Evolutionary conservation across 2,888 invertebrate species (phyloP).

Genomic region (Scaptomyza cyrtandrae): DNA sequence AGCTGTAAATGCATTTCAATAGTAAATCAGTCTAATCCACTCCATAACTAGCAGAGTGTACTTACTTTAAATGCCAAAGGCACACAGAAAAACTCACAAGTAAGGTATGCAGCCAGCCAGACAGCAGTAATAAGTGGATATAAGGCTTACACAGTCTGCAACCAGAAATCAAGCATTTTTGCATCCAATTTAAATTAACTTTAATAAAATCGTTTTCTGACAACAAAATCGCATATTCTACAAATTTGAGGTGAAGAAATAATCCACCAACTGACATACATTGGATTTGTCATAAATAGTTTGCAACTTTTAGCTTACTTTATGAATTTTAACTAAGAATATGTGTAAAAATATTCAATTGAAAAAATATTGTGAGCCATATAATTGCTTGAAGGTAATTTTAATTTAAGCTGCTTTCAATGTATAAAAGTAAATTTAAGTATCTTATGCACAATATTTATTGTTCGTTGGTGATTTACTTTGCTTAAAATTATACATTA

Average conservation of each 20-base stretch:
- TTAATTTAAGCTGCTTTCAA: not conserved
- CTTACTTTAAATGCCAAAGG: conserved; percentile 33
- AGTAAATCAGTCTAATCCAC: conserved; percentile 69
- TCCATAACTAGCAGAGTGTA: conserved; percentile 51
- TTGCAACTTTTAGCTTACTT: too few species aligned
- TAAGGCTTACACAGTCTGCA: conserved; percentile 26
- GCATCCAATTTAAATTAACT: conserved; percentile 20
- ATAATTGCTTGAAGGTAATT: not conserved
- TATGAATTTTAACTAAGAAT: not conserved
- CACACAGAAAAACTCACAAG: conserved; percentile 1
- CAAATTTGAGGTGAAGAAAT: conserved; percentile 6
- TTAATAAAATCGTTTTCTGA: conserved; percentile 1
- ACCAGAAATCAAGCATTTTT: conserved; percentile 15
- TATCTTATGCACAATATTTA: not conserved
- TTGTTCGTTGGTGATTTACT: conserved; percentile 5
- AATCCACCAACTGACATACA: conserved; percentile 1
- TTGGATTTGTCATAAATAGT: not conserved
- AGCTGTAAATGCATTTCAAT: conserved; percentile 47
- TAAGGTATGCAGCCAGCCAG: not conserved
- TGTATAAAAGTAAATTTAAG: not conserved
- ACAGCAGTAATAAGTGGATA: conserved; percentile 39
- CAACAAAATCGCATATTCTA: conserved; percentile 10
- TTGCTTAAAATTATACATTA: conserved; percentile 13
- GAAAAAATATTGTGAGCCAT: too few species aligned
- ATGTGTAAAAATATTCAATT: too few species aligned